Evolutionary conservation across 2,113 vertebrate genomes (phyloP).

Genomic region (Thinocorus orbignyianus): DNA sequence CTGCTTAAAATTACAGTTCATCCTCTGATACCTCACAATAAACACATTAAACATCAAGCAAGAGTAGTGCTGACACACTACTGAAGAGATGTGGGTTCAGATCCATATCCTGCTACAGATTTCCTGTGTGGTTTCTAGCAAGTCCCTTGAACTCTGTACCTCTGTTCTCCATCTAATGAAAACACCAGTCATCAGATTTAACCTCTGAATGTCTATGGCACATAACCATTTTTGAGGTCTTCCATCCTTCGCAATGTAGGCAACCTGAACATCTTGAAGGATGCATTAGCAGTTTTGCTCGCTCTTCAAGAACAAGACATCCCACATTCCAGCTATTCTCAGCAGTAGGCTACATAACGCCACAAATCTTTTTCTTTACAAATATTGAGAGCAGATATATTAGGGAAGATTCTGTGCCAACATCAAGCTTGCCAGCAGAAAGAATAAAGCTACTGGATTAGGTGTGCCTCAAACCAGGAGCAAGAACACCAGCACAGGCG

Average conservation of each 20-base stretch:
- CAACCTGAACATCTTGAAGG: not conserved
- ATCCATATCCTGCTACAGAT: not conserved
- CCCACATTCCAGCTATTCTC: not conserved
- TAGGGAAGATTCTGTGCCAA: not conserved
- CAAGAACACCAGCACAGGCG: not conserved
- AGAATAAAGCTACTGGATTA: not conserved
- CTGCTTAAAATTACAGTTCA: not conserved
- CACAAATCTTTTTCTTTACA: not conserved
- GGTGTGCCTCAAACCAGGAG: not conserved
- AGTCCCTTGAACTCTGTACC: not conserved
- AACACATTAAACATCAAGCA: not conserved
- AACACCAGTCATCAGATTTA: not conserved
- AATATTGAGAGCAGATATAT: not conserved
- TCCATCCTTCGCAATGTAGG: not conserved
- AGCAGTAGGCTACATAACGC: not conserved
- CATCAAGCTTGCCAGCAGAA: not conserved
- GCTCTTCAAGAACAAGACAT: not conserved
- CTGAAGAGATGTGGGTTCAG: not conserved
- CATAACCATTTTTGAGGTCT: not conserved
- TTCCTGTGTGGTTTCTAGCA: not conserved
- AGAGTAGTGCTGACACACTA: rapidly evolving
- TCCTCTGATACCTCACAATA: not conserved
- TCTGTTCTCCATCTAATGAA: not conserved
- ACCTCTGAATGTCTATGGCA: not conserved
- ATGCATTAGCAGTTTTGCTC: not conserved